A percentile compares a stretch with the other conserved stretches of the same genome.
These are phyloP conservation scores for Calypte anna DNA, from an alignment of 2,113 vertebrate species.

Conservation along the genomic window DNA sequence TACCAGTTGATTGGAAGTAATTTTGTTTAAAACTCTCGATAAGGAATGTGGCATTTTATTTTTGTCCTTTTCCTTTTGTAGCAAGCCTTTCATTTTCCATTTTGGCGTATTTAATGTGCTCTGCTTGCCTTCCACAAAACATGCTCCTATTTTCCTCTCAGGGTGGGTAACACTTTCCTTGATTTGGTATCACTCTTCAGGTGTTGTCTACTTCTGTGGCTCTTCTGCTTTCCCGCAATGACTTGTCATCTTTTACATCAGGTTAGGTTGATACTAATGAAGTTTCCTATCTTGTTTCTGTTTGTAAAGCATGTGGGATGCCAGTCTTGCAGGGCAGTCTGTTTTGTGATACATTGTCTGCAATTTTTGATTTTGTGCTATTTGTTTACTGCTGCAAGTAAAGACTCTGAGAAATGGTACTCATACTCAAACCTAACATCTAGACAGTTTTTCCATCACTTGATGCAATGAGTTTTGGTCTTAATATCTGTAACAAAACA, in stretches of 20 bases:
- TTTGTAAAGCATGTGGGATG: neutral
- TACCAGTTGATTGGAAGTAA: neutral
- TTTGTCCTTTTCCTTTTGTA: neutral
- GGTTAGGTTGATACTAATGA: neutral
- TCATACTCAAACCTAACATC: neutral
- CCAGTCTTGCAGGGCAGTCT: neutral
- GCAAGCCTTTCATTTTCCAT: neutral
- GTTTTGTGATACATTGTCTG: neutral
- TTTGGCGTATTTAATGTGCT: neutral
- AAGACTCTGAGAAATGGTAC: neutral
- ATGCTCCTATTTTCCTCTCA: neutral
- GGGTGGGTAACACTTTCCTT: neutral
- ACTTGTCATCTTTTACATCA: neutral
- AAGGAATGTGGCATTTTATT: neutral
- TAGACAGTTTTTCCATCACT: slow-evolving; percentile 10
- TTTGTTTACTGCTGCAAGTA: slow-evolving; percentile 13
- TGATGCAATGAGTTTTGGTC: slow-evolving; percentile 11
- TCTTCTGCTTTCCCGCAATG: neutral
- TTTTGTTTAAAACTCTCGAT: neutral
- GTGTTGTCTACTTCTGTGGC: neutral
- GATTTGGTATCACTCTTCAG: neutral
- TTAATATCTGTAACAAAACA: slow-evolving; percentile 4
- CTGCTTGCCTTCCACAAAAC: neutral
- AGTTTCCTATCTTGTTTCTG: slow-evolving; percentile 2
- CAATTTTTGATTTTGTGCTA: neutral